Percentiles rank a stretch among this genome's conserved stretches.
Evolutionary conservation across 2,797 vertebrate genomes (phyloP).

Genomic region (Cetoscarus ocellatus): DNA sequence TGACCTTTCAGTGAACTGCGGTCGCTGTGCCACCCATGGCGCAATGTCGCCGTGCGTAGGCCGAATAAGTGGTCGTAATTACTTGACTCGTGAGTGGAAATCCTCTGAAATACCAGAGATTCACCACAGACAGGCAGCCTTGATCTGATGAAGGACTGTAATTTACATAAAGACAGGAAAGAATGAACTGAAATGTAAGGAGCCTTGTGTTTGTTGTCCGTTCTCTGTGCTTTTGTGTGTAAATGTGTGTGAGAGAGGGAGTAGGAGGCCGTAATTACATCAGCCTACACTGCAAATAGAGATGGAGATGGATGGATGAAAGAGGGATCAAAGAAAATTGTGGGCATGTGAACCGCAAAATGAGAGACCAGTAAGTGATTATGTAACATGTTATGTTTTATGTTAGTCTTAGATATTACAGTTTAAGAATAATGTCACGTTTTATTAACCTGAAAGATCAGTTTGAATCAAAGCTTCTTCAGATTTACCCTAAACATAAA

Average conservation of each 20-base stretch:
- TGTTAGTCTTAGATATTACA: no score
- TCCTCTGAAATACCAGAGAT: constrained; percentile 60
- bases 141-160: constrained; percentile 63
- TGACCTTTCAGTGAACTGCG: constrained; percentile 76
- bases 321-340: constrained; percentile 40
- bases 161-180: constrained; percentile 71
- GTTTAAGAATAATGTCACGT: no score
- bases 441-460: no score
- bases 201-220: constrained; percentile 62
- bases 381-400: no score
- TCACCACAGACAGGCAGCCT: constrained; percentile 38
- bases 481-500: no score
- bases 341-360: constrained; percentile 1
- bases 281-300: constrained; percentile 50
- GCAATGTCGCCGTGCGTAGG: constrained; percentile 46
- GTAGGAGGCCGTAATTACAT: constrained; percentile 57
- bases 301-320: constrained; percentile 47
- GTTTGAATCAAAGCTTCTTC: no score
- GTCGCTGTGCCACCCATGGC: constrained; percentile 61
- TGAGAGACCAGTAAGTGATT: not conserved
- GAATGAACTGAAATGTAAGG: constrained; percentile 50
- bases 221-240: constrained; percentile 13
- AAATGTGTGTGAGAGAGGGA: constrained; percentile 2
- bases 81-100: constrained; percentile 54
- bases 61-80: constrained; percentile 52